phyloP scores from a whole-genome alignment of 2,797 vertebrate species.

The Macroramphosus scolopax region DNA sequence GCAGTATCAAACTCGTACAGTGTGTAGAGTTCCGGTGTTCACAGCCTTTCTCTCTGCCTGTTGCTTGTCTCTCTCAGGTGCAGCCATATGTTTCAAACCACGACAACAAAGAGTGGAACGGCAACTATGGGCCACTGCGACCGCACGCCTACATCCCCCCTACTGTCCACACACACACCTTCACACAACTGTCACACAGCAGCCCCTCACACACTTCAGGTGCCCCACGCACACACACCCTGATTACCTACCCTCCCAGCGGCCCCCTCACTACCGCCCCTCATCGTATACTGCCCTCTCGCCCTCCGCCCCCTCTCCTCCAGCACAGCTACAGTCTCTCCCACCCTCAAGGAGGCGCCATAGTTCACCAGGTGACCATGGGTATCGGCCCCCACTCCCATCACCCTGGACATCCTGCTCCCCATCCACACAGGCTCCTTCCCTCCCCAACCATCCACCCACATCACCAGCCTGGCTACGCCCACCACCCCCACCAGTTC shows the following conservation, averaged over 20 bases:
- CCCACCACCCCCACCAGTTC: slow-evolving; percentile 80
- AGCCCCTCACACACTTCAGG: slow-evolving; percentile 84
- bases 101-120: slow-evolving; percentile 89
- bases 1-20: no score
- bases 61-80: slow-evolving; percentile 71
- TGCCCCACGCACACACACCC: slow-evolving; percentile 51
- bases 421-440: slow-evolving; percentile 77
- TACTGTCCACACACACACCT: slow-evolving; percentile 82
- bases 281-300: slow-evolving; percentile 84
- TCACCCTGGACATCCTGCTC: slow-evolving; percentile 65
- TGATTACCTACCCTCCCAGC: slow-evolving; percentile 67
- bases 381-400: slow-evolving; percentile 83
- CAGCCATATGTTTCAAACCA: slow-evolving; percentile 86
- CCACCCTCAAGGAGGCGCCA: slow-evolving; percentile 75
- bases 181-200: slow-evolving; percentile 85
- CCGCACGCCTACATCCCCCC: slow-evolving; percentile 90
- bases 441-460: slow-evolving; percentile 86
- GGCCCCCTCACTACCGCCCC: slow-evolving; percentile 73
- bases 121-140: slow-evolving; percentile 87
- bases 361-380: slow-evolving; percentile 90
- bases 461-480: slow-evolving; percentile 67
- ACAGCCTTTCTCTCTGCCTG: background rate
- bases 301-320: slow-evolving; percentile 84
- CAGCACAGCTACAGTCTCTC: slow-evolving; percentile 87
- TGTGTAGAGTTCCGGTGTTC: background rate